Base-by-base conservation (phyloP, 2,888 invertebrate species). In the Sipha maydis region DNA sequence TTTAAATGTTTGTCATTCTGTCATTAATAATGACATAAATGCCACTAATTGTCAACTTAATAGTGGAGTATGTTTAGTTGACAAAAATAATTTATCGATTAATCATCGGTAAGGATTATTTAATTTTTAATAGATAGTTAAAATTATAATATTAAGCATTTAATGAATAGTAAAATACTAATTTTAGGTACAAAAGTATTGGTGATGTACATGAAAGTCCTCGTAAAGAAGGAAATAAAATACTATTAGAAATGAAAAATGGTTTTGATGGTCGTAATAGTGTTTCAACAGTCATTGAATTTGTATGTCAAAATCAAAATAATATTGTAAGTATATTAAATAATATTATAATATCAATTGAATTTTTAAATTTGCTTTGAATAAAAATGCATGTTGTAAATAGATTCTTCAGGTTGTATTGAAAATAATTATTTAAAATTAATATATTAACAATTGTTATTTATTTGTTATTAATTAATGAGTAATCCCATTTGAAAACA, bases 1-100 rank as follows among this genome's bases (percentile, higher is more conserved):
- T 28, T 73, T 88, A 73, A 88, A 88, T 88, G 73, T 88, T 75
- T 88, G 86, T 21, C 86, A 88, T 82, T 88, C 86, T 31, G 73
- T 88, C 41, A 75, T 88, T 56, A 88, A 88, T 25, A 88, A 88
- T 80, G 41, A 80, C 25, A 82, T 80, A 61, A 56, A 82, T 67
- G 80, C 25, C 11, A 25, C 73, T 31, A 21, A 75, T 80, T 88
- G 86, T 61, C 73, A 80, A 31, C 61, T 73, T 0, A 61, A 14
- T 41, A 88, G 86, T 80, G 86, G 86, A 75, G 17, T 88, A 5
- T 88, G 86, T 80, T 88, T 88, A 88, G 31, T 75, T 8, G 80
- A 88, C 14, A 56, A 19, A 31, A 79, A 41, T 38, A 7, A 41
- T 67, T 61, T 61, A 56, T 31, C 31, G n/a, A 14, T 3, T 82